These are phyloP conservation scores for Trachelus tabidus DNA, from an alignment of 2,888 invertebrate species.

Conservation along the genomic window DNA sequence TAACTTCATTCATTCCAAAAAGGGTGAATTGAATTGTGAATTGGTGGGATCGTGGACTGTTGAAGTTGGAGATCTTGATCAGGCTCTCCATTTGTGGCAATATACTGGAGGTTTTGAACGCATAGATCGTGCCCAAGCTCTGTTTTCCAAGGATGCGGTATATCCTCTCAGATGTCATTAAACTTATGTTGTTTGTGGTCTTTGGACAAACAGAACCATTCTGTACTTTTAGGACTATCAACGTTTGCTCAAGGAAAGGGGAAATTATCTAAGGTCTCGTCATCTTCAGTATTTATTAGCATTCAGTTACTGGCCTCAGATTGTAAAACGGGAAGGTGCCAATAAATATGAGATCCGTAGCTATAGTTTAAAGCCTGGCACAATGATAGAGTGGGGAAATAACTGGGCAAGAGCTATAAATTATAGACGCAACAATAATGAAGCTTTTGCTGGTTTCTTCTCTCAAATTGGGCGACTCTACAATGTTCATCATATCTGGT, in stretches of 20 bases:
- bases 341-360: constrained; percentile 96
- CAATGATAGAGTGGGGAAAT: constrained; percentile 99
- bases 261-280: constrained; percentile 83
- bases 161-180: not conserved
- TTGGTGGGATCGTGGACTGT: constrained; percentile 97
- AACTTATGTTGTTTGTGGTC: not conserved
- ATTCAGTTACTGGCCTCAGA: constrained; percentile 97
- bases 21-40: constrained; percentile 81
- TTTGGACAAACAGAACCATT: not conserved
- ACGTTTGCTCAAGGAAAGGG: constrained; percentile 80
- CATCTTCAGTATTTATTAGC: constrained; percentile 93
- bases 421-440: constrained; percentile 89
- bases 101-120: constrained; percentile 93
- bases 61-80: constrained; percentile 96
- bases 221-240: constrained; percentile 73
- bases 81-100: constrained; percentile 95
- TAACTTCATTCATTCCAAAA: constrained; percentile 80
- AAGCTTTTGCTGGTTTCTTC: constrained; percentile 97
- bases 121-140: constrained; percentile 81
- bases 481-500: constrained; percentile 99
- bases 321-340: constrained; percentile 75
- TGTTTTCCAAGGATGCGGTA: constrained; percentile 78
- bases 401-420: constrained; percentile 98
- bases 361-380: constrained; percentile 95
- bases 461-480: constrained; percentile 97